These are phyloP conservation scores for Caenorhabditis remanei DNA, from an alignment of 1,140 invertebrate species.

Conservation along the genomic window DNA sequence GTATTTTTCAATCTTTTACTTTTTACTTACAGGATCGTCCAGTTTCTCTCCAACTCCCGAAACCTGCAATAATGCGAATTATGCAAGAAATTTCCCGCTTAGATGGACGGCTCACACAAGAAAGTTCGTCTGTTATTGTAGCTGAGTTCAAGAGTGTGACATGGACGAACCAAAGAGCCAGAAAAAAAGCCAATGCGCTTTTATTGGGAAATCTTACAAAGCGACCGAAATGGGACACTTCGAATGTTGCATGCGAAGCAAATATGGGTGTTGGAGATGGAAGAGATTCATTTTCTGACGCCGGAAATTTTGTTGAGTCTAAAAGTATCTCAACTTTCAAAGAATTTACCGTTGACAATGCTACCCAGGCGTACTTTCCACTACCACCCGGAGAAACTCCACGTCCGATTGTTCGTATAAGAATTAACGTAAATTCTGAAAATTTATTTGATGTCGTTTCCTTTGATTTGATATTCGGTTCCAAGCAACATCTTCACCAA, in stretches of 20 bases:
- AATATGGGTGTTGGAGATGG: constrained; percentile 2
- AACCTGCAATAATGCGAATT: neutral
- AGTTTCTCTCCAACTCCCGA: neutral
- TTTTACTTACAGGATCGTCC: neutral
- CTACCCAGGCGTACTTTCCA: constrained; percentile 6
- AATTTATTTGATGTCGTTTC: neutral
- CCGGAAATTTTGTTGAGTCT: constrained; percentile 22
- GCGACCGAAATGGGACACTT: neutral
- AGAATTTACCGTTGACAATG: neutral
- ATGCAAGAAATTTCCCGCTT: constrained; percentile 1
- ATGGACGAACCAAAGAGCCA: constrained; percentile 33
- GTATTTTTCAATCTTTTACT: neutral
- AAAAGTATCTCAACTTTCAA: neutral
- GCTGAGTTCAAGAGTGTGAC: constrained; percentile 40
- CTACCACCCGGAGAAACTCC: neutral
- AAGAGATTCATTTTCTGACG: constrained; percentile 28
- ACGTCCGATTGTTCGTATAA: neutral
- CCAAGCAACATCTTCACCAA: constrained; percentile 42
- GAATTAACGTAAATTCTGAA: neutral
- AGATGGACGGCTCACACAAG: neutral
- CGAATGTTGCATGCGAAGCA: constrained; percentile 5
- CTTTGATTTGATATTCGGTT: constrained; percentile 23
- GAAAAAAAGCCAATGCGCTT: neutral
- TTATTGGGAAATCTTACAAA: neutral
- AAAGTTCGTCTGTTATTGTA: neutral